These are phyloP conservation scores for Pygmarrhopalites habei DNA, from an alignment of 1,140 invertebrate genomes.

Conservation along the genomic window DNA sequence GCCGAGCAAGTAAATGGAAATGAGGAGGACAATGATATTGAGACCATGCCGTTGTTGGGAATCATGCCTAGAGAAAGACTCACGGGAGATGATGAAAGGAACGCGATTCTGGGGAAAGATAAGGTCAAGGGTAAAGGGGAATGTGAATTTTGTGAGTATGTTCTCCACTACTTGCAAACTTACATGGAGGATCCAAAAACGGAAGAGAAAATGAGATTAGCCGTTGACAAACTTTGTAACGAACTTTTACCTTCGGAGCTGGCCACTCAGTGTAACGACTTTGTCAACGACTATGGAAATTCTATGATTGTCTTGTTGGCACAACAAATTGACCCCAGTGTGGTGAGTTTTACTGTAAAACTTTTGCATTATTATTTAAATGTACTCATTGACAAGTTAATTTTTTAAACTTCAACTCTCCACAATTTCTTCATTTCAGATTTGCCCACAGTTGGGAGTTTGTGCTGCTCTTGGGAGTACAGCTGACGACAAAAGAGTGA, in stretches of 20 bases:
- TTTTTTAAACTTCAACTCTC: neutral
- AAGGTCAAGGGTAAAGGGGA: slow-evolving; percentile 23
- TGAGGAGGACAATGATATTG: neutral
- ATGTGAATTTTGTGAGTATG: slow-evolving; percentile 74
- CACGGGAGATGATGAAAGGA: slow-evolving; percentile 18
- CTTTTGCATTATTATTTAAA: no score
- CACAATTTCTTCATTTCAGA: slow-evolving; percentile 43
- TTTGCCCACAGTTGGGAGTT: slow-evolving; percentile 55
- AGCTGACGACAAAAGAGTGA: slow-evolving; percentile 45
- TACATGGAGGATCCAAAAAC: slow-evolving; percentile 58
- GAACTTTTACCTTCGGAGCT: slow-evolving; percentile 56
- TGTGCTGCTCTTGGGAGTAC: slow-evolving; percentile 42
- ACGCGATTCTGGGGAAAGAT: slow-evolving; percentile 24
- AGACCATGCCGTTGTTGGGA: neutral
- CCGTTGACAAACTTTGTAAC: slow-evolving; percentile 59
- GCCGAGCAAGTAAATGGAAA: no score
- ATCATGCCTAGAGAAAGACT: slow-evolving; percentile 15
- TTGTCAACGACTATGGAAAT: slow-evolving; percentile 67
- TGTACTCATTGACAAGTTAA: no score
- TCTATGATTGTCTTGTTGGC: slow-evolving; percentile 66
- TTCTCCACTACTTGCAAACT: slow-evolving; percentile 69
- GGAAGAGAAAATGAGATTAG: slow-evolving; percentile 58
- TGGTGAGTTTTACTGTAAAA: slow-evolving; percentile 45
- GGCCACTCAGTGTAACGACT: slow-evolving; percentile 59
- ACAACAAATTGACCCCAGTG: slow-evolving; percentile 71